Base-by-base conservation (phyloP, 2,113 vertebrate genomes). In the Plotosus lineatus region DNA sequence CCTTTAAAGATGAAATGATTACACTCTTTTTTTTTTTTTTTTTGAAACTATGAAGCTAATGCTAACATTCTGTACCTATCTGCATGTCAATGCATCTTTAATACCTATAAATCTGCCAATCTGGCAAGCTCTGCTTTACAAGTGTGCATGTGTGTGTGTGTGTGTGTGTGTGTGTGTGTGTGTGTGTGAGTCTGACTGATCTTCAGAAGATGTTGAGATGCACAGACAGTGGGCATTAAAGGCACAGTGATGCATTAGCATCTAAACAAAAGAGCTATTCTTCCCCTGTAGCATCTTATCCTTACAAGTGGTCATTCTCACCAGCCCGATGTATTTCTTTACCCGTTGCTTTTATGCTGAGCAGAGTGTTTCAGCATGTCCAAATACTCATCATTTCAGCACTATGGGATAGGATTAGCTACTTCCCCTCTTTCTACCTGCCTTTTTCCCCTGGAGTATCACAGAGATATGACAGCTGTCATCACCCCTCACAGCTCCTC, bases 401-500 rank as follows among this genome's bases (percentile, higher is more conserved):
- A 89, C 81, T 87, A 90, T 91, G 91, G 87, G 90, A 87, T 90
- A 88, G 83, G 91, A 90, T 88, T 90, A 92, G 90, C 89, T 88
- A 82, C 87, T 90, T 87, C 88, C 91, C 84, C 69, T 78, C 82
- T 82, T 83, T 86, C 78, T 80, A 84, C 55, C 58, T 38, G 56
- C 79, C 78, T 88, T 83, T 89, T 81, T 86, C 81, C 86, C 90
- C 88, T 85, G 87, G 88, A 90, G 89, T 84, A 90, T 86, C 84
- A 84, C 80, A 80, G 80, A 83, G 88, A 85, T 85, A 83, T 93
- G 92, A 92, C 93, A 93, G 92, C 93, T 94, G 92, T 92, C 92
- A 91, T 90, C 91, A 81, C 87, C 88, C 87, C 88, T 89, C 90
- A 85, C 88, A 84, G 85, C 83, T 86, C 84, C 87, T 93, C 88